These are phyloP conservation scores for Mimachlamys varia DNA, from an alignment of 2,888 invertebrate genomes.

Conservation along the genomic window DNA sequence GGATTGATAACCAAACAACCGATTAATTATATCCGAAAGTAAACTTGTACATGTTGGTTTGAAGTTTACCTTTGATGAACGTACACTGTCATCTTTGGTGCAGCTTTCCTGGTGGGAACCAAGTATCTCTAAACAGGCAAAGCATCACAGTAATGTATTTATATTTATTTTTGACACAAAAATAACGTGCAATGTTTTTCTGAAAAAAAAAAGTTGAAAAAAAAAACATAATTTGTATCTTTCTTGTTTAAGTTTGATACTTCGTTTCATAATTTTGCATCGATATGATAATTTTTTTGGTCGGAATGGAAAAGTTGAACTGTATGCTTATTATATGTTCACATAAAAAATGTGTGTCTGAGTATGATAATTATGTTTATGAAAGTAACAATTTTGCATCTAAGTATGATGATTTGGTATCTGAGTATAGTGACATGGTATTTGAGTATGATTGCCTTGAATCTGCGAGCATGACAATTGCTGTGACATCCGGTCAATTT, in stretches of 20 bases:
- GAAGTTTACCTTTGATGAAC: neutral
- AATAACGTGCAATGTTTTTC: neutral
- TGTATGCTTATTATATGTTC: no score
- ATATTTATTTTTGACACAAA: neutral
- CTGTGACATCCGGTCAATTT: no score
- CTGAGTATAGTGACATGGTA: no score
- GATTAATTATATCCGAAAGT: neutral
- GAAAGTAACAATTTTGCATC: no score
- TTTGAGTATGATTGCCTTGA: no score
- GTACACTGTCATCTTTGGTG: neutral
- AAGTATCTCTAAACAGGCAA: neutral
- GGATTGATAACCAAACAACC: constrained; percentile 5
- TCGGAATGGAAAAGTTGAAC: no score
- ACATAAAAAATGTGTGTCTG: neutral
- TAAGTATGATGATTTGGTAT: no score
- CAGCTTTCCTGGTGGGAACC: neutral
- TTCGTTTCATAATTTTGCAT: no score
- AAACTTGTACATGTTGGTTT: neutral
- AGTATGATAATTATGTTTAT: neutral
- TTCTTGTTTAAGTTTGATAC: no score
- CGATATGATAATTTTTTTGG: no score
- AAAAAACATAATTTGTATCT: neutral
- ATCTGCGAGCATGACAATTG: no score
- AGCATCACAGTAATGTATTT: neutral
- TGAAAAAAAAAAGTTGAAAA: no score